Base-by-base conservation (phyloP, 2,888 invertebrate genomes). In the Nomada lathburiana region DNA sequence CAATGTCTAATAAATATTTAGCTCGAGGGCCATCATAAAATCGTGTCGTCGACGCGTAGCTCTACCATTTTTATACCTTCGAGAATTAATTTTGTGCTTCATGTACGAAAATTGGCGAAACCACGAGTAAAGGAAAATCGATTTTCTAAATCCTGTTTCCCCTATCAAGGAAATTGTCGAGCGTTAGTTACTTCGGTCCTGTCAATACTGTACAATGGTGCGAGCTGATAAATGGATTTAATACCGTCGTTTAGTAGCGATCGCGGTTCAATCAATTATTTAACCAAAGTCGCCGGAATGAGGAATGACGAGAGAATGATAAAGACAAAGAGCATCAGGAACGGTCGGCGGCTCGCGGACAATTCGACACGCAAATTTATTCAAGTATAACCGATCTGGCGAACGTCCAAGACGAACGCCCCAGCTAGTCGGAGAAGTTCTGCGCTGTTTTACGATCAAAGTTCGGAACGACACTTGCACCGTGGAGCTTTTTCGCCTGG, bases 321-420 rank as follows among this genome's bases (percentile, higher is more conserved):
- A 29, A 18, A 53, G 55, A 13, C 16, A n/a, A 20, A 26, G 1
- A 2, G 26, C 13, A 16, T 16, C 2, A 13, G 29, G 69, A 16
- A 47, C 18, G 26, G 53, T 52, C 47, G 60, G 23, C 55, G 81
- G 85, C 87, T 86, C 87, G 78, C 81, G 83, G 89, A 81, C 88
- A 89, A 90, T 92, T 93, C 92, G 92, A 93, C 92, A 91, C 92
- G 91, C 86, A 91, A 92, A 93, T 93, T 92, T 92, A 92, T 92
- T 92, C 92, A 90, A 85, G 92, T 92, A 91, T 93, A 92, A 92
- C 92, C 91, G 92, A 93, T 93, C 93, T 93, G 93, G 93, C 93
- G 91, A 89, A 88, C 89, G 89, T 92, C 92, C 93, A 93, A 92
- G 90, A 91, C 88, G 90, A 88, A 91, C 89, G 84, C 88, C 84